Percentiles rank a stretch among this genome's conserved stretches.
These are phyloP conservation scores for Catostylus mosaicus DNA, from an alignment of 30 jellyfish, hydroid and myxozoan genomes.

Conservation along the genomic window DNA sequence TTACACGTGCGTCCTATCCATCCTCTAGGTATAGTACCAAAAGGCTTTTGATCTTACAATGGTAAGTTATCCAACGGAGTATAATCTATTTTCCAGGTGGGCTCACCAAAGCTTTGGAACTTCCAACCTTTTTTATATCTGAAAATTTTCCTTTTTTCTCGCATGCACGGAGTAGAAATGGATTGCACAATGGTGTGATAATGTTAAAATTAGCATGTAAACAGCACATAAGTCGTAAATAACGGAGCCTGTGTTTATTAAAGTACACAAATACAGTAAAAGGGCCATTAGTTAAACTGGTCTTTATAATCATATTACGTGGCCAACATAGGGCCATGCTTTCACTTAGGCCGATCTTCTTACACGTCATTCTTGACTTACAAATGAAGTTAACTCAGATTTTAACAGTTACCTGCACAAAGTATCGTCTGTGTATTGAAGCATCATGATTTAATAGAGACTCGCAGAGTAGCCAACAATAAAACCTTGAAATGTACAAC, in stretches of 20 bases:
- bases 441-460: constrained; percentile 2
- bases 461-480: neutral
- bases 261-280: neutral
- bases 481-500: neutral
- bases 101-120: too few relatives aligned
- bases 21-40: too few relatives aligned
- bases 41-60: too few relatives aligned
- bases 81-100: too few relatives aligned
- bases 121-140: too few relatives aligned
- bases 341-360: neutral
- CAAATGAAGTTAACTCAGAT: neutral
- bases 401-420: constrained; percentile 50
- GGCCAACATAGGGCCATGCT: constrained; percentile 4
- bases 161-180: neutral
- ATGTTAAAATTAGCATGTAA: neutral
- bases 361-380: constrained; percentile 5
- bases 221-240: neutral
- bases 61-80: too few relatives aligned
- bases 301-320: too few relatives aligned
- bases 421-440: constrained; percentile 62
- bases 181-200: neutral
- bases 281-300: too few relatives aligned
- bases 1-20: too few relatives aligned
- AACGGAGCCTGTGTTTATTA: too few relatives aligned
- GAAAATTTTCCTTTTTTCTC: too few relatives aligned